Base-by-base conservation (phyloP, 2,113 vertebrate species). In the Halcyon malimbica region DNA sequence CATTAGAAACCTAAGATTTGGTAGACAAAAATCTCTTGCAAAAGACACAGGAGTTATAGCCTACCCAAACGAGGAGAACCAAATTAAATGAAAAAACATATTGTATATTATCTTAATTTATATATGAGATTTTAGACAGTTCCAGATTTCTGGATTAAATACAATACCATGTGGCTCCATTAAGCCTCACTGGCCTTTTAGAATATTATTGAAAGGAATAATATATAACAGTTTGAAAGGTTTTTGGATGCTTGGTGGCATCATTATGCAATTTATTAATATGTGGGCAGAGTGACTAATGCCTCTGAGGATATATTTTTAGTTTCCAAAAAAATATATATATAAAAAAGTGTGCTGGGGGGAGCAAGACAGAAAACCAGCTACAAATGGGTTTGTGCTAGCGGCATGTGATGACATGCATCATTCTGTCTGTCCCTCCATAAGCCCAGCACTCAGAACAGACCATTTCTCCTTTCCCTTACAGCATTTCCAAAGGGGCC, bases 211-310 rank as follows among this genome's bases (percentile, higher is more conserved):
- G 89, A 96, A 94, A 96, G 96, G 94, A 95, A 89, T 95, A 96
- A 96, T 94, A 95, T 96, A 97, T 96, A 93, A 89, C 74, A 50
- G 81, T 96, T 92, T 96, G 96, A 97, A 96, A 96, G 96, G 89
- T 95, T 97, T 96, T 96, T 97, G 96, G 96, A 97, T 95, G 95
- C 96, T 93, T 91, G 70, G 91, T 96, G 78, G 96, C 94, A 96
- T 96, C 96, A 94, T 96, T 96, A 96, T 96, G 95, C 94, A 96
- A 96, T 97, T 94, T 95, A 96, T 97, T 97, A 97, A 96, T 96
- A 95, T 94, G 96, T 94, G 95, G 96, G 96, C 81, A 95, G 96
- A 96, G 95, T 97, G 96, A 96, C 96, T 97, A 96, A 96, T 97
- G 93, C 83, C 77, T 89, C 91, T 73, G 59, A 94, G 95, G 81